Evolutionary conservation across 2,797 vertebrate species (phyloP).

Genomic region (Glossophaga mutica): DNA sequence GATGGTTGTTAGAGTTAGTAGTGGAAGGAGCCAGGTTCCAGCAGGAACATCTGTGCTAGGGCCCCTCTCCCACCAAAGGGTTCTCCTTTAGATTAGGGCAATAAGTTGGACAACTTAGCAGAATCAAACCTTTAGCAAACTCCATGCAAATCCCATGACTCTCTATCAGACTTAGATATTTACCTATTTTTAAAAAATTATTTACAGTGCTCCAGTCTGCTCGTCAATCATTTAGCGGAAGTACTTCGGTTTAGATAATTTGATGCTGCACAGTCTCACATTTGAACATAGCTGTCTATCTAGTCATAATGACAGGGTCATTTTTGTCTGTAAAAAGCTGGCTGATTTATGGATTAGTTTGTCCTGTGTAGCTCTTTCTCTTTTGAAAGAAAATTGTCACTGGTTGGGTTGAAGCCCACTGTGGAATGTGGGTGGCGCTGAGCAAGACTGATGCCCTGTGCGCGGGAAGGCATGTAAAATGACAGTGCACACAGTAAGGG

Average conservation of each 20-base stretch:
- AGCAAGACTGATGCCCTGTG: slow-evolving; percentile 21
- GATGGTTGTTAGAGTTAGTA: background rate
- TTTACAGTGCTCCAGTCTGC: background rate
- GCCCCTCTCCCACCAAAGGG: background rate
- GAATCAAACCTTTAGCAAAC: slow-evolving; percentile 11
- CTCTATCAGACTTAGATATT: background rate
- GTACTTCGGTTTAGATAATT: slow-evolving; percentile 55
- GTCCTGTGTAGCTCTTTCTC: background rate
- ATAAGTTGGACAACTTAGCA: background rate
- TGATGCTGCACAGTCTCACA: background rate
- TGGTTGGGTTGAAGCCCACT: slow-evolving; percentile 2
- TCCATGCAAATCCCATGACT: background rate
- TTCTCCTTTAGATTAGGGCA: background rate
- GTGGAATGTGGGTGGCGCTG: slow-evolving; percentile 53
- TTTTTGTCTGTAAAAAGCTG: slow-evolving; percentile 58
- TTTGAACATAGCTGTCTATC: slow-evolving; percentile 64
- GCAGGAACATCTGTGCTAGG: background rate
- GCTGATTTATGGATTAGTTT: background rate
- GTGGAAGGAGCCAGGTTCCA: background rate
- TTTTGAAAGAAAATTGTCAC: background rate
- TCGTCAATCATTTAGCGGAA: slow-evolving; percentile 38
- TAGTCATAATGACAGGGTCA: background rate
- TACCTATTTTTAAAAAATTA: background rate
- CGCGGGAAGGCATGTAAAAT: slow-evolving; percentile 27
- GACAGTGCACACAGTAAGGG: slow-evolving; percentile 42